Conservation (phyloP, 92 coral and sea anemone species). For the Paramuricea clavata region DNA sequence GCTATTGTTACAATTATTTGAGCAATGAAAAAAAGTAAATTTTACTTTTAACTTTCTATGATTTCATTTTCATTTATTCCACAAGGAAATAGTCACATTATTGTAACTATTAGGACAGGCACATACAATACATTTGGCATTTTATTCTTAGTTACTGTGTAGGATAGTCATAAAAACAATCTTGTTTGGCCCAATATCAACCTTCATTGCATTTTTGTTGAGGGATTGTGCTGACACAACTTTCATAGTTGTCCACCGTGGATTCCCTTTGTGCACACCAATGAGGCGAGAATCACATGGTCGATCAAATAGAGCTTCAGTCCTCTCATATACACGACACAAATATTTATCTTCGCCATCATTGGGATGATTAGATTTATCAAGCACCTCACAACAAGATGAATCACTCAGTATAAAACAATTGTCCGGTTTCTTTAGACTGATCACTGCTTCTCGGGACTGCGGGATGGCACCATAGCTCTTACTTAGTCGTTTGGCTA, state of each 20-base stretch:
- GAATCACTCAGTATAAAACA: constrained; percentile 4
- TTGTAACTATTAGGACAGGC: neutral
- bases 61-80: neutral
- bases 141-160: neutral
- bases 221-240: constrained; percentile 5
- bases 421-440: constrained; percentile 31
- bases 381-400: constrained; percentile 36
- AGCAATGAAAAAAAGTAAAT: no score
- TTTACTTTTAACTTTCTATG: no score
- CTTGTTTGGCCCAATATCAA: constrained; percentile 19
- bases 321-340: constrained; percentile 22
- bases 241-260: constrained; percentile 28
- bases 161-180: constrained; percentile 10
- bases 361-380: neutral
- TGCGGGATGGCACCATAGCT: neutral
- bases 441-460: neutral
- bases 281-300: constrained; percentile 37
- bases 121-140: neutral
- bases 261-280: constrained; percentile 13
- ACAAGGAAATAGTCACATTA: neutral
- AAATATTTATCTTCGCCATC: neutral
- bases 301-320: constrained; percentile 1
- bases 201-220: neutral
- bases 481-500: constrained; percentile 36
- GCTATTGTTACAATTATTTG: no score